Conservation (phyloP, 2,888 invertebrate species). For the Galeopsomyia nigrocyanea region DNA sequence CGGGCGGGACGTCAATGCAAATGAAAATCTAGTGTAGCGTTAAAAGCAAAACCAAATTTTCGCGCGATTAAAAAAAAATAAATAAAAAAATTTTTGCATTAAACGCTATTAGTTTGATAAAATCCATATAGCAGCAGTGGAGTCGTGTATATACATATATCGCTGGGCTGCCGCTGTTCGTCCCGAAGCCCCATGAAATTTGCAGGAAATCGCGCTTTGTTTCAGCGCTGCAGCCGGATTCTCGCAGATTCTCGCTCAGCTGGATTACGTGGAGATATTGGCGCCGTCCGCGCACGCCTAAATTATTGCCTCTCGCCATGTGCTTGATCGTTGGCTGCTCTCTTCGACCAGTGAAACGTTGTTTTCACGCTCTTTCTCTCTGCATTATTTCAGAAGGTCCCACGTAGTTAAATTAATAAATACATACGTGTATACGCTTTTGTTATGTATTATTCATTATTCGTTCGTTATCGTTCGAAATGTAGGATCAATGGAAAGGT, state of each 20-base stretch:
- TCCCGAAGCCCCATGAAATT: constrained; percentile 20
- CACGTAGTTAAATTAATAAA: neutral
- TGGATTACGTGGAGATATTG: constrained; percentile 26
- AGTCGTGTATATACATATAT: neutral
- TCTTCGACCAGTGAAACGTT: neutral
- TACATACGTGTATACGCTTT: neutral
- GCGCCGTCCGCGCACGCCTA: too few species aligned
- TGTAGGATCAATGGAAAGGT: too few species aligned
- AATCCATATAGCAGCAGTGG: neutral
- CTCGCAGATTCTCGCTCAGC: neutral
- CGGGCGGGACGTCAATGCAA: too few species aligned
- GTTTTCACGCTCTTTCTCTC: neutral
- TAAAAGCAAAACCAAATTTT: too few species aligned
- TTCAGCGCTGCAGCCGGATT: neutral
- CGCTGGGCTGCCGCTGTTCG: neutral
- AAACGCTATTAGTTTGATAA: constrained; percentile 8
- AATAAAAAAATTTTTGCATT: constrained; percentile 18
- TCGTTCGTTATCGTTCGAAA: too few species aligned
- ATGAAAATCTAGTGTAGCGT: too few species aligned
- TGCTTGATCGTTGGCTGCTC: neutral
- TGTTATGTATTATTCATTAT: too few species aligned
- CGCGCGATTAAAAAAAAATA: too few species aligned
- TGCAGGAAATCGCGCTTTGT: constrained; percentile 31
- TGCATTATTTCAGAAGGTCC: too few species aligned
- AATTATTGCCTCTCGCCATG: constrained; percentile 1